These are phyloP conservation scores for Meloidogyne exigua DNA, from an alignment of 1,140 invertebrate genomes.

Conservation along the genomic window DNA sequence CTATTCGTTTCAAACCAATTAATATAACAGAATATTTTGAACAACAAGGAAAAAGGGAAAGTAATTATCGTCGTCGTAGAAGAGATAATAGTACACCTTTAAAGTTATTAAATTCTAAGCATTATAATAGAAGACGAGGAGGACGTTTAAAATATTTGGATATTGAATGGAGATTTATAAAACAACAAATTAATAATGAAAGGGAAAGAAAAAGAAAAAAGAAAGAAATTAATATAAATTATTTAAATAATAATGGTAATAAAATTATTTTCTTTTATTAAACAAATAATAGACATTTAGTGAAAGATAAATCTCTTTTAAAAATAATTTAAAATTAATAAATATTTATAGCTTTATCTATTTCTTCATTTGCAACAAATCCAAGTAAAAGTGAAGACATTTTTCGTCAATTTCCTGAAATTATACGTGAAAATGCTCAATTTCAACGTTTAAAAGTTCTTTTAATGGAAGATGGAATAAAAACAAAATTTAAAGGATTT, in stretches of 20 bases:
- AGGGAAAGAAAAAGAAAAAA: neutral
- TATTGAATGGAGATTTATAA: conserved; percentile 24
- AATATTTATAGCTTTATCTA: neutral
- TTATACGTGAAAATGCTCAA: conserved; percentile 53
- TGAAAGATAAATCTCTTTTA: too few species aligned
- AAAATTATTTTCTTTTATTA: neutral
- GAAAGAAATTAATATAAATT: neutral
- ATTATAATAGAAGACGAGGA: conserved; percentile 1
- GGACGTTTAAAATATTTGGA: conserved; percentile 8
- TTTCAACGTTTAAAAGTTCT: conserved; percentile 48
- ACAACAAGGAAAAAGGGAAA: conserved; percentile 37
- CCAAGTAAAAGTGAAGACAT: conserved; percentile 45
- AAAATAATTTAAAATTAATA: neutral
- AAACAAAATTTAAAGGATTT: conserved; percentile 70
- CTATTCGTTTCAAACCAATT: conserved; percentile 80
- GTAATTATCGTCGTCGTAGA: conserved; percentile 30
- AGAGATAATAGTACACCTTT: conserved; percentile 7
- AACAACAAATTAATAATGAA: neutral
- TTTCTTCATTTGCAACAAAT: neutral
- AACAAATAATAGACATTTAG: neutral
- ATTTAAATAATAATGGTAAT: neutral
- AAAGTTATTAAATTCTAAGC: neutral
- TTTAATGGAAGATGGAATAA: conserved; percentile 61
- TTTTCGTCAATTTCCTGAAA: conserved; percentile 52
- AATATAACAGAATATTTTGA: conserved; percentile 58